Evolutionary conservation across 2,888 invertebrate genomes (phyloP), one percentile per base, ranked within the genome.

Genomic region (Drosophila acutilabella): DNA sequence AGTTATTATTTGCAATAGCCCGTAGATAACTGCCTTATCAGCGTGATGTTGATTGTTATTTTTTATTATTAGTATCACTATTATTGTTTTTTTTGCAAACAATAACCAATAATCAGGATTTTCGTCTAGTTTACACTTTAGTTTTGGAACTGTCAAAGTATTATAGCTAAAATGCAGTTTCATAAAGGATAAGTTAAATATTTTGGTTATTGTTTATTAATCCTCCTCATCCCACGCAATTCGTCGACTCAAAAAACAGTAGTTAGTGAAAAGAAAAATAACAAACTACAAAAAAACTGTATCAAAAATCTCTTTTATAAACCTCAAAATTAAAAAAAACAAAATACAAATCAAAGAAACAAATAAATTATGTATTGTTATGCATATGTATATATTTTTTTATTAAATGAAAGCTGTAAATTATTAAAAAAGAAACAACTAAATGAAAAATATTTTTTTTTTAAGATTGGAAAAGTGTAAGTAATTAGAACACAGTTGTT

Each of bases 1-100:
- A 86, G 71, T 70, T 71, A 30, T 66, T 48, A 61, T 64, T 62
- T 44, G 18, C 62, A 71, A 53, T 75, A 83, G 70, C 71, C 62
- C 44, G 66, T 84, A 84, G 81, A 53, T 71, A 75, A 86, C 78
- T 83, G 86, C 82, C 80, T 87, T 78, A 71, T 81, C 76, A 75
- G 67, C 70, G 54, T 45, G 30, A 51, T 68, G 77, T 77, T 64
- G 65, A 69, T 65, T 57, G 64, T 72, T 69, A 81, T 66, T 67
- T 68, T 60, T 64, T 53, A 65, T 64, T 62, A 50, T 16, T 64
- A 47, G 13, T 36, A 36, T 36, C 13, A 36, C 8, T 38, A 47
- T 45, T 52, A 30, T 52, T 50, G 16, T 13, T 59, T 42, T 42
- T 30, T 56, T 36, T 30, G 8, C 20, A 10, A 20, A 20, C 20